Base-by-base conservation (phyloP, 2,113 vertebrate genomes). In the Indicator indicator region DNA sequence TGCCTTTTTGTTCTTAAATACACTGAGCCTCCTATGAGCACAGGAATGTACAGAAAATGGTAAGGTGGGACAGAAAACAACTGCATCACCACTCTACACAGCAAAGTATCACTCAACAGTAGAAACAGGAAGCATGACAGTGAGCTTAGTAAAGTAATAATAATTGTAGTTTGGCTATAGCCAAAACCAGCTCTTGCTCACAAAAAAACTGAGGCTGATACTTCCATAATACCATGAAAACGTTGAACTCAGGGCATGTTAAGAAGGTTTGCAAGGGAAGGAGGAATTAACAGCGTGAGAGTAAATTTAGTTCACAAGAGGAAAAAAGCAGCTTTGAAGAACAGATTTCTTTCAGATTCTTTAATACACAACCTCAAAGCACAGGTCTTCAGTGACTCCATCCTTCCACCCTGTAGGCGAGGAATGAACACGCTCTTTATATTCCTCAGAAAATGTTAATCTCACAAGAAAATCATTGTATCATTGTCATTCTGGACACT, bases 401-500 rank as follows among this genome's bases (percentile, higher is more conserved):
- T 95, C 86, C 83, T 96, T 95, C 90, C 82, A 94, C 54, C 9
- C 91, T 81, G 90, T 95, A 82, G 85, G 93, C 1, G 11, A 42
- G 33, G 33, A 96, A 77, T 94, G 83, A 95, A 95, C 88, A 86
- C 9, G 3, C 40, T 86, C 92, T 93, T 94, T 96, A 93, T 89
- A 64, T 84, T 95, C 84, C 85, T 81, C 72, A 90, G 58, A 97
- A 97, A 95, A 94, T 27, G 69, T 68, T 91, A 68, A 86, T 85
- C 69, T 93, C 75, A 92, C 73, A 95, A 91, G 71, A 93, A 97
- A 95, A 95, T 82, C 94, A 80, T 94, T 95, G 92, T 94, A 85
- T 83, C 91, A 80, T 16, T 63, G 76, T 70, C 89, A 68, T 42
- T 92, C 74, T 69, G 86, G 89, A 76, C 32, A 80, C 71, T 95